phyloP scores from a whole-genome alignment of 2,113 vertebrate genomes.

The Ploceus nigricollis region DNA sequence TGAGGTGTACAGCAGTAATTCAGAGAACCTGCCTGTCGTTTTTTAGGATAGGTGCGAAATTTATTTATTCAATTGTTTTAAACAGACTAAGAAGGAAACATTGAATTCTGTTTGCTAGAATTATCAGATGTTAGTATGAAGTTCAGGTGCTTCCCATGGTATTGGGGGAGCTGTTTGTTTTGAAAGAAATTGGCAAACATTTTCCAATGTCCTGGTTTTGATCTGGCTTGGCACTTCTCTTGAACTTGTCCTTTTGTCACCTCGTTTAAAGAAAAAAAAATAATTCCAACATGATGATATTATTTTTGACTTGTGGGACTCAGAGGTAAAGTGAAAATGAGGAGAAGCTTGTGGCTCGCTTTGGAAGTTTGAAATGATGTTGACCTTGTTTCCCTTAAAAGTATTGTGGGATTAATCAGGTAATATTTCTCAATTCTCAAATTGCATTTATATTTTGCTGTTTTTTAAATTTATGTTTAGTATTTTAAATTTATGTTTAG shows the following conservation, averaged over 20 bases:
- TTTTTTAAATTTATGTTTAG: background rate
- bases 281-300: background rate
- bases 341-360: constrained; percentile 20
- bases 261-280: constrained; percentile 42
- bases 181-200: constrained; percentile 15
- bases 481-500: background rate
- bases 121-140: constrained; percentile 6
- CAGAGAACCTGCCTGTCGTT: constrained; percentile 29
- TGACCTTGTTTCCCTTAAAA: constrained; percentile 5
- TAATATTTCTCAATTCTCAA: background rate
- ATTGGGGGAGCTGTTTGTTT: background rate
- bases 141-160: background rate
- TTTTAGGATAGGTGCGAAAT: constrained; percentile 32
- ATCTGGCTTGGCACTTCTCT: constrained; percentile 16
- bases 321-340: constrained; percentile 42
- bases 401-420: background rate
- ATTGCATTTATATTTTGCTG: background rate
- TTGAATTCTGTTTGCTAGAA: constrained; percentile 34
- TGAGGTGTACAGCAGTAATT: constrained; percentile 56
- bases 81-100: background rate
- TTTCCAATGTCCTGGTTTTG: background rate
- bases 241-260: constrained; percentile 48
- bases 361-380: constrained; percentile 52
- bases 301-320: constrained; percentile 49
- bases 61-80: background rate